These are phyloP conservation scores for Timema podura DNA, from an alignment of 2,888 invertebrate genomes.

Conservation along the genomic window DNA sequence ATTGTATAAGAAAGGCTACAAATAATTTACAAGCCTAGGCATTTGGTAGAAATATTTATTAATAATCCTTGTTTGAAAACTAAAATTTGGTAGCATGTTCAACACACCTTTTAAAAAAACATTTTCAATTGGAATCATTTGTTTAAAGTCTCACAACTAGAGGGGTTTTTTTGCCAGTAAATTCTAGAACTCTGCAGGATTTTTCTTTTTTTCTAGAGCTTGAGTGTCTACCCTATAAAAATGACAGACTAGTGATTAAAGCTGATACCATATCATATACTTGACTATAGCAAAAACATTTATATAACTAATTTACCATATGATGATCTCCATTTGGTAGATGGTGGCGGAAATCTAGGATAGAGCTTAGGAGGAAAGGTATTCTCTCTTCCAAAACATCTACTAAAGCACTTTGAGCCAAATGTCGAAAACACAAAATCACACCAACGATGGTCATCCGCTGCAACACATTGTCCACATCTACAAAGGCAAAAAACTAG, in stretches of 20 bases:
- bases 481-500: conserved; percentile 39
- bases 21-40: no score
- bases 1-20: no score
- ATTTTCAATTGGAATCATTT: no score
- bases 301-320: conserved; percentile 41
- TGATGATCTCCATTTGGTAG: conserved; percentile 80
- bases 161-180: no score
- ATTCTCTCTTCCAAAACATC: conserved; percentile 92
- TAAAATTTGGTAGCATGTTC: no score
- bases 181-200: no score
- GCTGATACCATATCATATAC: not conserved
- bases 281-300: conserved; percentile 1
- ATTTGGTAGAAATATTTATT: no score
- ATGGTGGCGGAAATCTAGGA: conserved; percentile 91
- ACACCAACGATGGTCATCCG: conserved; percentile 98
- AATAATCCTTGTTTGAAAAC: no score
- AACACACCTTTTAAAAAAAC: no score
- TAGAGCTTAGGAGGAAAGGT: conserved; percentile 92
- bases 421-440: conserved; percentile 89
- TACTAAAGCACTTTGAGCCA: conserved; percentile 89
- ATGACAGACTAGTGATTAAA: not conserved
- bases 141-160: no score
- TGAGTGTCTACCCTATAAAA: no score
- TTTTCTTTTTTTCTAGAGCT: no score
- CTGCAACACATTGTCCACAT: conserved; percentile 92